Conservation (phyloP, 2,113 vertebrate genomes). For the Theristicus caerulescens region DNA sequence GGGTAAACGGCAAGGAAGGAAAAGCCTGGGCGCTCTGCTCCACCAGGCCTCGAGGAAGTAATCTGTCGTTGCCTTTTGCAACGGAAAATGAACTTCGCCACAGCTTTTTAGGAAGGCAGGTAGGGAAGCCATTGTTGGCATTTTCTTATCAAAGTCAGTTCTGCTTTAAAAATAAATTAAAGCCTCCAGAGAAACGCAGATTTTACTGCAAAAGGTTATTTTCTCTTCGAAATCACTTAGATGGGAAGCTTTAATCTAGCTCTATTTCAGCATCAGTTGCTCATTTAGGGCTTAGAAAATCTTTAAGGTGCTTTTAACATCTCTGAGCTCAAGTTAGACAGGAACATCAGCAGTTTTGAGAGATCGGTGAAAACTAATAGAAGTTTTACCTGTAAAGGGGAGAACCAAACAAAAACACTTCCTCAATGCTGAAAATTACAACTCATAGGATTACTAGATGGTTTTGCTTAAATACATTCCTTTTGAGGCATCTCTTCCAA, state of each 20-base stretch:
- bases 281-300: not conserved
- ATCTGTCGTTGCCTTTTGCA: not conserved
- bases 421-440: not conserved
- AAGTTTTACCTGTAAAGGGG: not conserved
- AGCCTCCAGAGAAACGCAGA: not conserved
- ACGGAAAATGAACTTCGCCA: not conserved
- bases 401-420: not conserved
- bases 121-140: not conserved
- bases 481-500: not conserved
- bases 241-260: not conserved
- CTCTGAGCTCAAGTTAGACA: not conserved
- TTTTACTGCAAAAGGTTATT: not conserved
- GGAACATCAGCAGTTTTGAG: not conserved
- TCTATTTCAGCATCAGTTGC: not conserved
- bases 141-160: not conserved
- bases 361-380: not conserved
- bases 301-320: not conserved
- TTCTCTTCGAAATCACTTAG: not conserved
- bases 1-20: not conserved
- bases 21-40: fast-evolving
- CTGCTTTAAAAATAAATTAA: not conserved
- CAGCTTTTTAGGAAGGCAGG: not conserved
- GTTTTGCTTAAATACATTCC: not conserved
- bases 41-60: not conserved
- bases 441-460: not conserved